phyloP scores from a whole-genome alignment of 1,140 invertebrate species.

The Drosophila truncata region DNA sequence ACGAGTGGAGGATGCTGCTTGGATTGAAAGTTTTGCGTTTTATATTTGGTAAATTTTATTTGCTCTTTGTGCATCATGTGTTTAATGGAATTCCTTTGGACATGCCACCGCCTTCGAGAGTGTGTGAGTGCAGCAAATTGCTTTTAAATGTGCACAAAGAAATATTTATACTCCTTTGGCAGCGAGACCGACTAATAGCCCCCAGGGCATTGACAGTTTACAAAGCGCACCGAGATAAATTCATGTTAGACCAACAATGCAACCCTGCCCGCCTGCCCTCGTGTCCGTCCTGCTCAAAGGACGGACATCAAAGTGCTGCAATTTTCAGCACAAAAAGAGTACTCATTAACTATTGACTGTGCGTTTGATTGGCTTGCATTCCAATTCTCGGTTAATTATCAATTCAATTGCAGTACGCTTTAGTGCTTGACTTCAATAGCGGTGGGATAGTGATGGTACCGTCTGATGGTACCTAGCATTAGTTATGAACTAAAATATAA shows the following conservation, averaged over 20 bases:
- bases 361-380: constrained; percentile 33
- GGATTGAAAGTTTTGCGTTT: constrained; percentile 28
- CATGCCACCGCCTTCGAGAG: constrained; percentile 1
- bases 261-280: constrained; percentile 4
- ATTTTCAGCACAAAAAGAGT: constrained; percentile 37
- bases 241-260: constrained; percentile 32
- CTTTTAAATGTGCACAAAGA: constrained; percentile 74
- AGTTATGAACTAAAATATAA: background rate
- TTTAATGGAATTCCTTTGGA: constrained; percentile 66
- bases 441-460: background rate
- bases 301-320: constrained; percentile 17
- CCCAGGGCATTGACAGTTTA: constrained; percentile 56
- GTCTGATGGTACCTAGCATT: background rate
- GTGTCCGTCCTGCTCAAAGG: constrained; percentile 7
- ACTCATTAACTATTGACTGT: constrained; percentile 51
- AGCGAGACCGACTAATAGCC: constrained; percentile 61
- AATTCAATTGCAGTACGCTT: constrained; percentile 29
- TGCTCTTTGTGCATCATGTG: constrained; percentile 56
- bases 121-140: constrained; percentile 53
- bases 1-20: background rate
- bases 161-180: constrained; percentile 58
- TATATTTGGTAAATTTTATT: constrained; percentile 58
- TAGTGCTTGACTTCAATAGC: constrained; percentile 1
- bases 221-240: constrained; percentile 48
- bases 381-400: constrained; percentile 38